Base-by-base conservation (phyloP, 2,113 vertebrate species). In the Entelurus aequoreus region DNA sequence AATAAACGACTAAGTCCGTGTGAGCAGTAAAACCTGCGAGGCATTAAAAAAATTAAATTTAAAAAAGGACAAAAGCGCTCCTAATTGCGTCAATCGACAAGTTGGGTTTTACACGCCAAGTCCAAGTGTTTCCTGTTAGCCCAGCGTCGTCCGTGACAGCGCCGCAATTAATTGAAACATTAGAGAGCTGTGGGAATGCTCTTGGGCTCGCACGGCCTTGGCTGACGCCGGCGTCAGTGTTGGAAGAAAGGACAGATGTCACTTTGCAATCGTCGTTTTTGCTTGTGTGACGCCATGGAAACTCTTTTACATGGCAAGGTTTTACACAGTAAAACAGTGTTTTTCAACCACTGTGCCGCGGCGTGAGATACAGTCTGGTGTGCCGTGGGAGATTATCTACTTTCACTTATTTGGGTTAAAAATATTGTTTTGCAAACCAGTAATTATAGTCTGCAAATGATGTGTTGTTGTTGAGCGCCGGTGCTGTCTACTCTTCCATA, bases 141-240 rank as follows among this genome's bases (percentile, higher is more conserved):
- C n/a, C 68, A 84, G 84, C 80, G 72, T 68, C 54, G 70, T 78
- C 77, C 80, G 72, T 86, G 86, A 87, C 85, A 89, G 81, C 83
- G 76, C 74, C 74, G 82, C 81, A 78, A 84, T 89, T 87, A 88
- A 87, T 85, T 84, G 82, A 84, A 86, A 85, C 83, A 83, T 82
- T 79, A 79, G 78, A 86, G 75, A 66, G 62, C 56, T 21, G 16
- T 48, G 69, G 48, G 71, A 80, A 80, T 75, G 76, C 77, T 81
- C 64, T 57, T n/a, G 74, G 79, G 80, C 79, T 75, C 69, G 65
- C 74, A 68, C 77, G 88, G 79, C 85, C 86, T 86, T 89, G 89
- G 88, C 83, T 72, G 79, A 74, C 56, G 61, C 59, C 68, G 61
- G 42, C 81, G 79, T 75, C 66, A 74, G 76, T 69, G 56, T 35